Evolutionary conservation across 1,140 invertebrate species (phyloP).

Genomic region (Battus philenor): DNA sequence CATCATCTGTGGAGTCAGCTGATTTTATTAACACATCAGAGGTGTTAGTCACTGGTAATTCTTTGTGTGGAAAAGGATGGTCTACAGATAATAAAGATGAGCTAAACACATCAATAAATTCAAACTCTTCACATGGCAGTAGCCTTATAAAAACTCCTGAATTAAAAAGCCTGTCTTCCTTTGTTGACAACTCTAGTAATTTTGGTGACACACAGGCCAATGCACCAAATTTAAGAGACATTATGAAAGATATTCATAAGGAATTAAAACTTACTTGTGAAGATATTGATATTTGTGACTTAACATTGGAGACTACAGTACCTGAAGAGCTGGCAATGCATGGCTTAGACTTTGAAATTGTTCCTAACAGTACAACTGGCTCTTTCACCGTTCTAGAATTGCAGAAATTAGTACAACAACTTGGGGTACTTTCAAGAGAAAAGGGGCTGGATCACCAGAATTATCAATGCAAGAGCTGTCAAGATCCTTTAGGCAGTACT

Average conservation of each 20-base stretch:
- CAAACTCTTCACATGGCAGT: slow-evolving; percentile 67
- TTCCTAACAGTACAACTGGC: slow-evolving; percentile 64
- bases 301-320: slow-evolving; percentile 34
- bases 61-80: slow-evolving; percentile 81
- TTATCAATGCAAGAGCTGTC: slow-evolving; percentile 90
- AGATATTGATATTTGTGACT: slow-evolving; percentile 41
- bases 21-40: slow-evolving; percentile 48
- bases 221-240: slow-evolving; percentile 79
- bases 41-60: slow-evolving; percentile 78
- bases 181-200: slow-evolving; percentile 73
- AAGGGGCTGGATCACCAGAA: slow-evolving; percentile 91
- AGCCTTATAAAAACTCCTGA: slow-evolving; percentile 71
- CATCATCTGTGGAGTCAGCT: slow-evolving; percentile 48
- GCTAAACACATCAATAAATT: slow-evolving; percentile 56
- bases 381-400: slow-evolving; percentile 75
- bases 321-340: slow-evolving; percentile 65
- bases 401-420: slow-evolving; percentile 79
- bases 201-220: slow-evolving; percentile 69
- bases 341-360: slow-evolving; percentile 77
- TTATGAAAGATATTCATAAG: slow-evolving; percentile 75
- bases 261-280: slow-evolving; percentile 65
- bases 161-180: slow-evolving; percentile 67
- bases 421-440: slow-evolving; percentile 85
- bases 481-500: slow-evolving; percentile 85
- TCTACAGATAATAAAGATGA: slow-evolving; percentile 79